Evolutionary conservation across 2,888 invertebrate species (phyloP).

Genomic region (Drosophila atroscutellata): DNA sequence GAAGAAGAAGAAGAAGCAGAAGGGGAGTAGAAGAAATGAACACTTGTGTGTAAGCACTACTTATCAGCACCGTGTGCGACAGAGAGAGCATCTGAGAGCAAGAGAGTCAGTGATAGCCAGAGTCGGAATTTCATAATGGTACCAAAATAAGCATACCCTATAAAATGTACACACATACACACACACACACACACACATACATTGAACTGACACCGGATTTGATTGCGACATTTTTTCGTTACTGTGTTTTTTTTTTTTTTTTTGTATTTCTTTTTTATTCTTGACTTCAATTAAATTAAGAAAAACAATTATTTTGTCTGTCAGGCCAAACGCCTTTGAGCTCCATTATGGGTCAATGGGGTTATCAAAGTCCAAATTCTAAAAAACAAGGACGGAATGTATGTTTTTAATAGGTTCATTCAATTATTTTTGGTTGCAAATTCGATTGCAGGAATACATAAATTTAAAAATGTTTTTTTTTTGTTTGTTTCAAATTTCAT

Average conservation of each 20-base stretch:
- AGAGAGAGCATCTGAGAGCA: not conserved
- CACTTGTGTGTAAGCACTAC: constrained; percentile 30
- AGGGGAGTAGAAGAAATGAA: not conserved
- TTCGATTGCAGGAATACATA: constrained; percentile 18
- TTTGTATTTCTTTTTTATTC: not conserved
- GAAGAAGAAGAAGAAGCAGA: constrained; percentile 1
- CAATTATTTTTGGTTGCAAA: constrained; percentile 35
- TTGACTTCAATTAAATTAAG: constrained; percentile 37
- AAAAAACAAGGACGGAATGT: constrained; percentile 3
- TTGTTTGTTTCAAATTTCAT: constrained; percentile 6
- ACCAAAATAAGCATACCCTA: constrained; percentile 2
- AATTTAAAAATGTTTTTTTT: constrained; percentile 5
- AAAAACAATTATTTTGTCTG: constrained; percentile 51
- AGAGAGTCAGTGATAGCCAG: not conserved
- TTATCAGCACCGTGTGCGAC: constrained; percentile 27
- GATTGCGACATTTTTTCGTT: constrained; percentile 39
- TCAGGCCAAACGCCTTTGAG: constrained; percentile 10
- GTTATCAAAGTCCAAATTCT: constrained; percentile 29
- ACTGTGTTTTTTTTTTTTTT: not conserved
- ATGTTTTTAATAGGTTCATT: constrained; percentile 3
- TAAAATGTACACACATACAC: not conserved
- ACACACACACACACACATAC: not conserved
- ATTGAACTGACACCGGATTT: constrained; percentile 61
- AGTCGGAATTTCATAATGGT: constrained; percentile 1
- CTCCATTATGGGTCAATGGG: constrained; percentile 31